phyloP scores from a whole-genome alignment of 1,140 invertebrate genomes.

The Scaptodrosophila lebanonensis region DNA sequence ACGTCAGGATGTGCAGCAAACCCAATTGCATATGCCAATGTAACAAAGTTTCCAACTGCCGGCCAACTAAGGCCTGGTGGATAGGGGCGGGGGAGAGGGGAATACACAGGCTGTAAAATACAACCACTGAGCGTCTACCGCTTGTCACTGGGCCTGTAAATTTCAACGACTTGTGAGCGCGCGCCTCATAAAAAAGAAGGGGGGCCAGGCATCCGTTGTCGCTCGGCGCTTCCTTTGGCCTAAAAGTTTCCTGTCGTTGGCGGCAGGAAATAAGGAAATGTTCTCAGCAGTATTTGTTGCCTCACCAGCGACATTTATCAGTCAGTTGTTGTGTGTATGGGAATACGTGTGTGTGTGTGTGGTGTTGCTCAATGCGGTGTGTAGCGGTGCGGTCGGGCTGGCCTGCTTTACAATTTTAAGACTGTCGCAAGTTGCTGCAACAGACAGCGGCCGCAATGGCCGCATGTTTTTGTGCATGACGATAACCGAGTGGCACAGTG shows the following conservation, averaged over 20 bases:
- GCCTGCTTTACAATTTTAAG: slow-evolving; percentile 66
- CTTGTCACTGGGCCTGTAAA: slow-evolving; percentile 72
- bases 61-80: no score
- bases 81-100: no score
- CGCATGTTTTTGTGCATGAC: slow-evolving; percentile 33
- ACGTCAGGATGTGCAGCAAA: slow-evolving; percentile 71
- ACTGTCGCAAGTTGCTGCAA: slow-evolving; percentile 61
- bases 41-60: slow-evolving; percentile 53
- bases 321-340: slow-evolving; percentile 63
- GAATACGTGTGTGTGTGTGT: slow-evolving; percentile 18
- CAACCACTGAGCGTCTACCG: slow-evolving; percentile 4
- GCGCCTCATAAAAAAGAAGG: slow-evolving; percentile 52
- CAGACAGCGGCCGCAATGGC: slow-evolving; percentile 26
- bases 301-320: slow-evolving; percentile 69
- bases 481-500: no score
- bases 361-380: no score
- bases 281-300: slow-evolving; percentile 67
- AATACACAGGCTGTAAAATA: no score
- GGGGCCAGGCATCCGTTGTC: slow-evolving; percentile 57
- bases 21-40: slow-evolving; percentile 73
- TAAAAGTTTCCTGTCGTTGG: slow-evolving; percentile 61
- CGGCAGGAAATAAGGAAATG: slow-evolving; percentile 70
- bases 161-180: slow-evolving; percentile 61
- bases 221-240: slow-evolving; percentile 60
- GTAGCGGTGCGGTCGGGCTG: slow-evolving; percentile 13